Evolutionary conservation across 2,113 vertebrate species (phyloP).

Genomic region (Dolichotis patagonum): DNA sequence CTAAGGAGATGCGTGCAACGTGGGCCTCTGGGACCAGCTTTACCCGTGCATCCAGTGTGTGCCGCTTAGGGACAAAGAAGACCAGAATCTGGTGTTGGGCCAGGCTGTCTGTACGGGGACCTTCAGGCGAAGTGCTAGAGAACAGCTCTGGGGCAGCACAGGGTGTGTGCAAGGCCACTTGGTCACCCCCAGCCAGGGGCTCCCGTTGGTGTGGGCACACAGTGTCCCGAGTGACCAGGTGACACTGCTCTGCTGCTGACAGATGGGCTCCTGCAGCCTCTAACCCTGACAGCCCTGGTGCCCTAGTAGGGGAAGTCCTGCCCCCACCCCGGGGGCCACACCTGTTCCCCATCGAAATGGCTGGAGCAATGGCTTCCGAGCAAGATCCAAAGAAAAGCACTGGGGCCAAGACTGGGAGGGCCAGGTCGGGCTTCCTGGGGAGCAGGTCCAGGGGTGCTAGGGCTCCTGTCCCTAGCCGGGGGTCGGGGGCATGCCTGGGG

Average conservation of each 20-base stretch:
- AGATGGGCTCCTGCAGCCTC: accelerated
- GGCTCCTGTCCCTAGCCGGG: neutral
- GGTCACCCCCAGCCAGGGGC: too few relatives aligned
- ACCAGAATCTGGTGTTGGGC: too few relatives aligned
- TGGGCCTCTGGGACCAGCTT: neutral
- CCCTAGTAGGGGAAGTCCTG: neutral
- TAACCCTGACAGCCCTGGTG: neutral
- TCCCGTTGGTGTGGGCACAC: neutral
- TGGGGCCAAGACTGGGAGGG: neutral
- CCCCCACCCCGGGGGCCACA: accelerated
- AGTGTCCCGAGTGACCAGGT: neutral
- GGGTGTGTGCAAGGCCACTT: neutral
- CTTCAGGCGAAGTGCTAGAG: accelerated
- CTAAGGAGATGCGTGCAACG: too few relatives aligned
- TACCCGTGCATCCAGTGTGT: accelerated
- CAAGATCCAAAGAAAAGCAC: neutral
- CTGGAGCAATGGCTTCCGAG: neutral
- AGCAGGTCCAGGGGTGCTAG: neutral
- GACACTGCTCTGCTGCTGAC: neutral
- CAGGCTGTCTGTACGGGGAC: neutral
- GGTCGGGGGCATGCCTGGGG: neutral
- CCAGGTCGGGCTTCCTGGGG: too few relatives aligned
- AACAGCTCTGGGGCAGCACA: neutral
- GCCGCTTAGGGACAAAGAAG: too few relatives aligned
- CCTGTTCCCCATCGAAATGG: accelerated